A percentile compares a stretch with the other conserved stretches of the same genome.
These are phyloP conservation scores for Acrocephalus kingi DNA, from an alignment of 2,113 vertebrate species.

Conservation along the genomic window DNA sequence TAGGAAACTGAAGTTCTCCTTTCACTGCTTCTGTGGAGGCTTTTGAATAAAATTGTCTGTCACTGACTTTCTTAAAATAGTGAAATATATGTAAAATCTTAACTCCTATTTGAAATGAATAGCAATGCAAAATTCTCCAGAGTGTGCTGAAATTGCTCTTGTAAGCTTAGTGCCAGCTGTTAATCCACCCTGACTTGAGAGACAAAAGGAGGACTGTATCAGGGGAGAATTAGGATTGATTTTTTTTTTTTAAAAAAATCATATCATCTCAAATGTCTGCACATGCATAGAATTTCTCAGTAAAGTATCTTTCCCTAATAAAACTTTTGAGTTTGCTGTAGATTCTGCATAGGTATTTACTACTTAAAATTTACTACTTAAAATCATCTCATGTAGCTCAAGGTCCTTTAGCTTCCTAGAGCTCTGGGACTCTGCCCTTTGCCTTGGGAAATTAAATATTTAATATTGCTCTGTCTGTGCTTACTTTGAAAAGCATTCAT, in stretches of 20 bases:
- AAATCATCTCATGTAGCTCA: not conserved
- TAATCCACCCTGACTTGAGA: not conserved
- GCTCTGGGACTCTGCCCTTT: conserved; percentile 52
- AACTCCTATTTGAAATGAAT: not conserved
- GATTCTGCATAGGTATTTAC: conserved; percentile 14
- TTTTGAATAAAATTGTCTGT: not conserved
- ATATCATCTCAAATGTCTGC: not conserved
- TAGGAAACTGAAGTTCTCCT: not conserved
- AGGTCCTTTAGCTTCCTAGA: conserved; percentile 40
- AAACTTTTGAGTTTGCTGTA: not conserved
- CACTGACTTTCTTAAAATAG: not conserved
- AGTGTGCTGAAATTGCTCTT: not conserved
- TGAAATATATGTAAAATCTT: not conserved
- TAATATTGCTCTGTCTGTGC: conserved; percentile 67
- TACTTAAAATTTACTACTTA: conserved; percentile 27
- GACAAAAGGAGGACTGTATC: not conserved
- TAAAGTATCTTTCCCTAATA: not conserved
- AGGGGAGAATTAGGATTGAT: not conserved
- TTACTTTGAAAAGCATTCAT: conserved; percentile 58
- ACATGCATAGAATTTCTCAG: not conserved
- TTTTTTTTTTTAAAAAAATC: not conserved
- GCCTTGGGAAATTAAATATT: conserved; percentile 73
- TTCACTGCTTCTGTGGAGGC: not conserved
- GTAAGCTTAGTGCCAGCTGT: not conserved
- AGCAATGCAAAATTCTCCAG: not conserved